A percentile compares a stretch with the other conserved stretches of the same genome.
Evolutionary conservation across 2,113 vertebrate species (phyloP).

Genomic region (Maccullochella peelii): DNA sequence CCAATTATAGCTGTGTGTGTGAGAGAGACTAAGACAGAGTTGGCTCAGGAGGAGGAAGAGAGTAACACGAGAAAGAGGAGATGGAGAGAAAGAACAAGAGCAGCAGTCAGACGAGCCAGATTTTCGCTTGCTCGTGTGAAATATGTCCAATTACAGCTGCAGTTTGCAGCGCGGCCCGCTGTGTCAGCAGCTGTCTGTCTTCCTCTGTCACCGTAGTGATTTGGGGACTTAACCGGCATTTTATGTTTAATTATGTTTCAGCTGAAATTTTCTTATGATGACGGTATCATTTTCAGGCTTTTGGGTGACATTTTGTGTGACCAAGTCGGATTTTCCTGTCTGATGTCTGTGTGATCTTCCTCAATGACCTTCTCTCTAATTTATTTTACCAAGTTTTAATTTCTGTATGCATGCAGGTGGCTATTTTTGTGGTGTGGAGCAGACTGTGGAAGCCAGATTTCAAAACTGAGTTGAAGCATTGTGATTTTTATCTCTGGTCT

Average conservation of each 20-base stretch:
- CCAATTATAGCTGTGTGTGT: slow-evolving; percentile 81
- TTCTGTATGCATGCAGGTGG: slow-evolving; percentile 33
- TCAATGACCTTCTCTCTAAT: slow-evolving; percentile 71
- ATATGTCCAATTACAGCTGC: slow-evolving; percentile 79
- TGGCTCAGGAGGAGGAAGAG: slow-evolving; percentile 41
- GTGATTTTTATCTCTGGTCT: slow-evolving; percentile 40
- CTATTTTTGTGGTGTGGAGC: slow-evolving; percentile 51
- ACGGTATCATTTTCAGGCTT: slow-evolving; percentile 70
- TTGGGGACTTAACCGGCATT: slow-evolving; percentile 73
- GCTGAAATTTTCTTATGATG: slow-evolving; percentile 52
- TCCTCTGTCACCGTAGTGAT: slow-evolving; percentile 68
- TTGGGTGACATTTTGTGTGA: slow-evolving; percentile 66
- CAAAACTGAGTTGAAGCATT: slow-evolving; percentile 31
- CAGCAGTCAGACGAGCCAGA: slow-evolving; percentile 52
- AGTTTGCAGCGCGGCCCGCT: slow-evolving; percentile 65
- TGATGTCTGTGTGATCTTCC: slow-evolving; percentile 68
- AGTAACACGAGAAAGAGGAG: slow-evolving; percentile 45
- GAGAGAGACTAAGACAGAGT: slow-evolving; percentile 54
- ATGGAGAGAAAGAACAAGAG: slow-evolving; percentile 37
- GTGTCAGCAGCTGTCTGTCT: slow-evolving; percentile 81
- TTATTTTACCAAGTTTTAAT: slow-evolving; percentile 67
- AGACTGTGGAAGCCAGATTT: slow-evolving; percentile 30
- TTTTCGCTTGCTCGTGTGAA: slow-evolving; percentile 74
- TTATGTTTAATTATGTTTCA: slow-evolving; percentile 77
- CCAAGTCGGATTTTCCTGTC: slow-evolving; percentile 61